Percentiles rank a stretch among this genome's conserved stretches.
phyloP scores from a whole-genome alignment of 1,140 invertebrate species.

The Holotrichia oblita region DNA sequence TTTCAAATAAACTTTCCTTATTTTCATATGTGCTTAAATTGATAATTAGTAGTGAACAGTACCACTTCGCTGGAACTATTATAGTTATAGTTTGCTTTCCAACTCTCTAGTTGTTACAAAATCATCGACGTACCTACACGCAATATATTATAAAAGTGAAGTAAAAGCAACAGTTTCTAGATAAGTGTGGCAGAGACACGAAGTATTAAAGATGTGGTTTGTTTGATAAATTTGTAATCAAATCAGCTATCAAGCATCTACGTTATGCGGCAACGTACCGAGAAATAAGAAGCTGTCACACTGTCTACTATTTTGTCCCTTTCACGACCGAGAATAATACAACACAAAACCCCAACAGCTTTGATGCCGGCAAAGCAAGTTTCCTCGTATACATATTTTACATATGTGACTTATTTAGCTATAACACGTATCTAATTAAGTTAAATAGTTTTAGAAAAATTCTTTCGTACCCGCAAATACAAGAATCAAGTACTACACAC shows the following conservation, averaged over 20 bases:
- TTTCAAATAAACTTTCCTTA: too few relatives aligned
- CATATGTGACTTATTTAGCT: too few relatives aligned
- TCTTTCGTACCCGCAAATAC: too few relatives aligned
- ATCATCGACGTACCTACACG: not conserved
- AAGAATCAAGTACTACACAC: too few relatives aligned
- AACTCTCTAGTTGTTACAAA: too few relatives aligned
- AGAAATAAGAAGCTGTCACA: slow-evolving; percentile 38
- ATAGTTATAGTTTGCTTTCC: too few relatives aligned
- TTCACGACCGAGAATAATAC: not conserved
- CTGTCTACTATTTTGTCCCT: not conserved
- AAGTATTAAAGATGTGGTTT: slow-evolving; percentile 42
- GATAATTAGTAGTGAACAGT: too few relatives aligned
- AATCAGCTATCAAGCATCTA: slow-evolving; percentile 11
- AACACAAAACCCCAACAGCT: not conserved
- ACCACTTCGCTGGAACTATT: too few relatives aligned
- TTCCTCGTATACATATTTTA: not conserved
- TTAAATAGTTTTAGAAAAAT: too few relatives aligned
- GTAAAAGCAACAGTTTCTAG: not conserved
- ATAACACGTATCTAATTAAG: too few relatives aligned
- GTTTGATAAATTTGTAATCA: slow-evolving; percentile 40
- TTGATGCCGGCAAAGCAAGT: not conserved
- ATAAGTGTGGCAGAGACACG: slow-evolving; percentile 36
- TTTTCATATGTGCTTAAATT: too few relatives aligned
- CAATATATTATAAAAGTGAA: too few relatives aligned
- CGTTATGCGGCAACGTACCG: not conserved